Conservation (phyloP, 2,888 invertebrate species). For the Cotesia congregata region DNA sequence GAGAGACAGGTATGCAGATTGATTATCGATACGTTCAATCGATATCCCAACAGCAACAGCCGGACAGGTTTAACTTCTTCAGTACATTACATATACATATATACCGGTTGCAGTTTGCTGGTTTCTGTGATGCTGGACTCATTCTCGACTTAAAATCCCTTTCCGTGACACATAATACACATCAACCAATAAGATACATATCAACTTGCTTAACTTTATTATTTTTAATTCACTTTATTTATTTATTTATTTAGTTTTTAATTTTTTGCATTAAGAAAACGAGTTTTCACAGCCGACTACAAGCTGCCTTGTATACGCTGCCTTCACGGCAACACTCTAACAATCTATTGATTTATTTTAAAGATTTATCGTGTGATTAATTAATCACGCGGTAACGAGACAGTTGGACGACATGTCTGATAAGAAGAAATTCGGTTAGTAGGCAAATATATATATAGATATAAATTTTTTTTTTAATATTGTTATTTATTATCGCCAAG, state of each 20-base stretch:
- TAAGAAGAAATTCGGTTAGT: slow-evolving; percentile 16
- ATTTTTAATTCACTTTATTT: background rate
- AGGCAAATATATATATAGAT: slow-evolving; percentile 3
- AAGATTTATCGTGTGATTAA: slow-evolving; percentile 31
- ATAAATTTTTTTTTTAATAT: background rate
- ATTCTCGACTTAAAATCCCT: slow-evolving; percentile 17
- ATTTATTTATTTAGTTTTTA: background rate
- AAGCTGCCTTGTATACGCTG: background rate
- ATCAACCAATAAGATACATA: slow-evolving; percentile 18
- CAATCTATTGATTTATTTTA: slow-evolving; percentile 16
- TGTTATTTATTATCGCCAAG: background rate
- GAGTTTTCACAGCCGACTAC: slow-evolving; percentile 21
- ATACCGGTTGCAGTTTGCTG: background rate
- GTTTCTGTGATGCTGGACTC: slow-evolving; percentile 12
- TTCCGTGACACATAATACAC: slow-evolving; percentile 13
- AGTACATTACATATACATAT: background rate
- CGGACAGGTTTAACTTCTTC: slow-evolving; percentile 27
- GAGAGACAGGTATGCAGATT: slow-evolving; percentile 17
- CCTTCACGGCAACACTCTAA: slow-evolving; percentile 6
- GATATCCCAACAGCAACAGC: slow-evolving; percentile 14
- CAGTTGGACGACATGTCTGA: slow-evolving; percentile 21
- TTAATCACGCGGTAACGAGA: slow-evolving; percentile 30
- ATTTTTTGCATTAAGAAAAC: slow-evolving; percentile 11
- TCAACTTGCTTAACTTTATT: slow-evolving; percentile 10
- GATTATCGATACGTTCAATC: slow-evolving; percentile 25